Evolutionary conservation across 2,113 vertebrate genomes (phyloP).

Genomic region (Equus przewalskii): DNA sequence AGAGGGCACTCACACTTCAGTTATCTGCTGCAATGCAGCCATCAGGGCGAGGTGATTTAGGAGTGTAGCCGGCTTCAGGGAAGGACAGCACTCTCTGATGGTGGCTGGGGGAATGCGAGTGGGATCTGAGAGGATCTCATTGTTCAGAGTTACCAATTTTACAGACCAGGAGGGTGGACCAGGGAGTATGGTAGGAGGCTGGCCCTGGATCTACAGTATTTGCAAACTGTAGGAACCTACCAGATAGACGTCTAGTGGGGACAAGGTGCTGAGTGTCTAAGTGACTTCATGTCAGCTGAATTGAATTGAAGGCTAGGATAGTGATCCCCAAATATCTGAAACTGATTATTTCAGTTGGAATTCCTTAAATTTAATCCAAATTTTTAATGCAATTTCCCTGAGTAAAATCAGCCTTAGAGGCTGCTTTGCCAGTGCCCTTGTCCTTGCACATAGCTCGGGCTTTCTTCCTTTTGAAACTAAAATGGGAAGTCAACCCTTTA

Average conservation of each 20-base stretch:
- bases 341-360: not conserved
- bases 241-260: not conserved
- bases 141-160: not conserved
- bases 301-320: not conserved
- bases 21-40: constrained; percentile 69
- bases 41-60: constrained; percentile 19
- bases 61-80: constrained; percentile 24
- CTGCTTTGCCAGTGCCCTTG: not conserved
- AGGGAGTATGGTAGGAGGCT: not conserved
- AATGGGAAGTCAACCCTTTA: constrained; percentile 35
- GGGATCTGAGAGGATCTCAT: constrained; percentile 20
- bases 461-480: constrained; percentile 51
- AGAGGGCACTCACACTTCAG: constrained; percentile 85
- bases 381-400: not conserved
- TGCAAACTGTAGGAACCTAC: not conserved
- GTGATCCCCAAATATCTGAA: constrained; percentile 36
- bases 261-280: not conserved
- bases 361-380: constrained; percentile 40
- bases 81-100: constrained; percentile 37
- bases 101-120: constrained; percentile 12
- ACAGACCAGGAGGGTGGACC: not conserved
- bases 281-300: not conserved
- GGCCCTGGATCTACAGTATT: not conserved
- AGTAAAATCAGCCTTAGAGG: constrained; percentile 14
- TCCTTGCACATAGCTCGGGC: not conserved